phyloP scores from a whole-genome alignment of 92 coral and sea anemone species.

The Metridium senile region DNA sequence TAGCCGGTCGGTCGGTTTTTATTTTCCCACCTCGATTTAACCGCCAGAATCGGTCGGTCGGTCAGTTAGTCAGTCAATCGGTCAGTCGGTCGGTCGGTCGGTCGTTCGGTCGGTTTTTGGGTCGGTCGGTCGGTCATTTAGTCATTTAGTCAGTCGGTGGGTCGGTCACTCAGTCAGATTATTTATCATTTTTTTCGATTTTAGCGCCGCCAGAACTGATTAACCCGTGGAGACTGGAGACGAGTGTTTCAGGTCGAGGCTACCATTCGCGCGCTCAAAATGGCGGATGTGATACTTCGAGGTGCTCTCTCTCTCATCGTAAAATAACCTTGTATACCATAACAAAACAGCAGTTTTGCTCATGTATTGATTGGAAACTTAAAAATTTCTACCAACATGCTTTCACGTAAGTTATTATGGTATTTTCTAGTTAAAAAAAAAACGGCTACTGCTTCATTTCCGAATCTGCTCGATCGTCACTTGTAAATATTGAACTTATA shows the following conservation, averaged over 20 bases:
- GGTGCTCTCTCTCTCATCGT: neutral
- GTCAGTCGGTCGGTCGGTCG: no score
- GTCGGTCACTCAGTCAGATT: no score
- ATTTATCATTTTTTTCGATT: neutral
- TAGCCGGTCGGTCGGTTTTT: no score
- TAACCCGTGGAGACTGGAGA: neutral
- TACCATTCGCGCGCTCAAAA: neutral
- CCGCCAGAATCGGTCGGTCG: no score
- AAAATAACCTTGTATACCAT: neutral
- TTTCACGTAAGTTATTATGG: neutral
- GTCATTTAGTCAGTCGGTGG: no score
- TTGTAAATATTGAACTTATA: no score
- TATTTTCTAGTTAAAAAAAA: neutral
- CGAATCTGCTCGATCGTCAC: no score
- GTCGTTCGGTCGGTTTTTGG: no score
- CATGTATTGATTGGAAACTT: neutral
- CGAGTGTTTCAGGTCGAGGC: constrained; percentile 1
- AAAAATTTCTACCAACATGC: neutral
- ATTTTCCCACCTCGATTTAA: no score
- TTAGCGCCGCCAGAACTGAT: neutral
- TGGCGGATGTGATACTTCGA: neutral
- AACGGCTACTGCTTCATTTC: neutral
- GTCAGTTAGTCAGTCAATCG: no score
- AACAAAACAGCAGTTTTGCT: neutral
- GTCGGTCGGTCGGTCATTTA: no score